Conservation (phyloP, 2,888 invertebrate species). For the Mongoloraphidia duomilia region DNA sequence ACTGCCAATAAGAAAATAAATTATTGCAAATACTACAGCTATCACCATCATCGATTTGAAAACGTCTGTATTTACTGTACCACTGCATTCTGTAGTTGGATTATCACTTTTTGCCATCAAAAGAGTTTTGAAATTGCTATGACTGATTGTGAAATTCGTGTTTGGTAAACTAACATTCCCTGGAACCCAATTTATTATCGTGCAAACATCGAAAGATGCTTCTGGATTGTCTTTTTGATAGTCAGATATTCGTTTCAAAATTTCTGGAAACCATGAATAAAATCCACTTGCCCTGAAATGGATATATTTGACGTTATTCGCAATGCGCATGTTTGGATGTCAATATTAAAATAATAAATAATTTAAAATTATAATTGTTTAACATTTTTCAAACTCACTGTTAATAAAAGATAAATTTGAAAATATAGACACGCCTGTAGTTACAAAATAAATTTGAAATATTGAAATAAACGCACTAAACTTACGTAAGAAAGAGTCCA, state of each 20-base stretch:
- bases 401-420: no score
- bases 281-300: slow-evolving; percentile 37
- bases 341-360: no score
- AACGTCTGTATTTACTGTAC: slow-evolving; percentile 24
- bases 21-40: slow-evolving; percentile 20
- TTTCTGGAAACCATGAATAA: slow-evolving; percentile 44
- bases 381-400: no score
- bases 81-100: slow-evolving; percentile 18
- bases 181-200: no score
- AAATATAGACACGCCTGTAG: no score
- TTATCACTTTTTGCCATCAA: neutral
- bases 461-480: slow-evolving; percentile 3
- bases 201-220: no score
- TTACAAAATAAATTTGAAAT: no score
- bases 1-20: slow-evolving; percentile 24
- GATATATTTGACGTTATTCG: neutral
- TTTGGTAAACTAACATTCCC: no score
- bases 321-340: no score
- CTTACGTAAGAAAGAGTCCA: slow-evolving; percentile 28
- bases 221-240: slow-evolving; percentile 5
- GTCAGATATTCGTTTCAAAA: slow-evolving; percentile 34
- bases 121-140: no score
- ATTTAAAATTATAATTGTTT: no score
- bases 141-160: no score
- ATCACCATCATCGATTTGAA: slow-evolving; percentile 23